Conservation (phyloP, 2,113 vertebrate genomes). For the Callipepla squamata region DNA sequence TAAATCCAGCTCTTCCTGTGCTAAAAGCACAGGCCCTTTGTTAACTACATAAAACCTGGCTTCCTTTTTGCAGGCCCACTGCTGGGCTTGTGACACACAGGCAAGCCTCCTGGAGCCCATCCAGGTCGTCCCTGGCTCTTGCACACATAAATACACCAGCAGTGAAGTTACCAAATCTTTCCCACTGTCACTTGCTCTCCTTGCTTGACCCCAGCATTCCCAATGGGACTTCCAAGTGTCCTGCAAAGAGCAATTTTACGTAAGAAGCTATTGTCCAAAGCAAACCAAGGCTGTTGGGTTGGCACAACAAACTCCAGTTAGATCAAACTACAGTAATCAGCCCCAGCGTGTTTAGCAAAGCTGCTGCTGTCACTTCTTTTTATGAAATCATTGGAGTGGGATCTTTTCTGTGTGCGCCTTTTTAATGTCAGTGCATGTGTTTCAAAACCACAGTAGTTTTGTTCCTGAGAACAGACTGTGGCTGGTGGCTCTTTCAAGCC, state of each 20-base stretch:
- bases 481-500: conserved; percentile 8
- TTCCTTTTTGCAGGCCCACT: not conserved
- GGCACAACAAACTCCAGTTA: not conserved
- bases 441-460: conserved; percentile 44
- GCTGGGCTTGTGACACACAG: not conserved
- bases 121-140: not conserved
- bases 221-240: accelerated
- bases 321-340: not conserved
- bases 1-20: conserved; percentile 28
- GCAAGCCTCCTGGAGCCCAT: not conserved
- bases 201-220: not conserved
- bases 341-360: not conserved
- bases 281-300: not conserved
- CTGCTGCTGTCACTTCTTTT: not conserved
- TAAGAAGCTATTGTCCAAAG: not conserved
- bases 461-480: conserved; percentile 33
- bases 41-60: not conserved
- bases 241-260: accelerated
- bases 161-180: not conserved
- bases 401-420: conserved; percentile 29
- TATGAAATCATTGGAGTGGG: not conserved
- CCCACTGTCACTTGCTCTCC: not conserved
- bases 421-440: not conserved
- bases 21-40: not conserved
- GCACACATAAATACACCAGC: not conserved